A percentile compares a stretch with the other conserved stretches of the same genome.
Evolutionary conservation across 2,797 vertebrate genomes (phyloP).

Genomic region (Artibeus lituratus): DNA sequence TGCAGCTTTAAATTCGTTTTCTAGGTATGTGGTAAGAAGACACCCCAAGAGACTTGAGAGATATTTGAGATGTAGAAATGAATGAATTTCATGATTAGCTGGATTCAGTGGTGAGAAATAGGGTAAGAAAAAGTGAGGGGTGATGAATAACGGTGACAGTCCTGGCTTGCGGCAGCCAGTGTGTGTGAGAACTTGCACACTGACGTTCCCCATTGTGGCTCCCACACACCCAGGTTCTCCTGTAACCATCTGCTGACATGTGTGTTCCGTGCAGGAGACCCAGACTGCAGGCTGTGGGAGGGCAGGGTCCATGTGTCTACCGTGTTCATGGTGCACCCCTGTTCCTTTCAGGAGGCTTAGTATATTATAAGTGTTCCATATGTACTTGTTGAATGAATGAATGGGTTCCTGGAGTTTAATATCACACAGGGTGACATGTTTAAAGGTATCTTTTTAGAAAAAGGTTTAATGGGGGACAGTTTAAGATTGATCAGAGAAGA

Average conservation of each 20-base stretch:
- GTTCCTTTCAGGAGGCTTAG: background rate
- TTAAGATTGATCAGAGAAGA: background rate
- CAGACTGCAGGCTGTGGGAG: background rate
- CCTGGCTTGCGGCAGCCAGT: background rate
- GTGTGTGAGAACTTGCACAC: accelerated
- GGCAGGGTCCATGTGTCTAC: background rate
- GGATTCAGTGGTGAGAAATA: background rate
- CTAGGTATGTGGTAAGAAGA: background rate
- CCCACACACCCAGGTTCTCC: background rate
- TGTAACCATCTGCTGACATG: background rate
- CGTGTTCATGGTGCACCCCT: background rate
- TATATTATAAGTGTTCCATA: background rate
- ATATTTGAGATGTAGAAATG: background rate
- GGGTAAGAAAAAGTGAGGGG: background rate
- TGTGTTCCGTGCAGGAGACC: background rate
- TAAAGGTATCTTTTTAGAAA: background rate
- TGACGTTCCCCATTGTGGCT: accelerated
- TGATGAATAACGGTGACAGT: background rate
- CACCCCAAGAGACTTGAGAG: background rate
- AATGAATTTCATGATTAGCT: background rate
- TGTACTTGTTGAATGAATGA: background rate
- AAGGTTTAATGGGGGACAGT: background rate
- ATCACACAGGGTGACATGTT: background rate
- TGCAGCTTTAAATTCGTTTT: background rate
- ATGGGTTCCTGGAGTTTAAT: background rate